Evolutionary conservation across 1,140 invertebrate genomes (phyloP), one percentile per base, ranked within the genome.

Genomic region (Trinorchestia longiramus): DNA sequence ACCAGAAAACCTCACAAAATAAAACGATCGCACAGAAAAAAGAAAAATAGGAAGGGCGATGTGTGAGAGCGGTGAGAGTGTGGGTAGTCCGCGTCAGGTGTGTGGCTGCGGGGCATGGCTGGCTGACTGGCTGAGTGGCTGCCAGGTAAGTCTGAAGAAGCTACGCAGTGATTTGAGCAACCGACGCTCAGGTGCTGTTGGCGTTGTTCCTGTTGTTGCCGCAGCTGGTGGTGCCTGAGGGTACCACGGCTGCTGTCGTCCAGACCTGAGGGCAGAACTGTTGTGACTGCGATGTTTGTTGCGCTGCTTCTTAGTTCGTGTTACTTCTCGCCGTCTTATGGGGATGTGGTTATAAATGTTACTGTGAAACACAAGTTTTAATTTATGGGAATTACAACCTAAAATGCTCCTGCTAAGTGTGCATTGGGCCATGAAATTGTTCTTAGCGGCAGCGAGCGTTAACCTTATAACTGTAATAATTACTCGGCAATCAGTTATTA

Each of bases 21-120:
- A 77, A 77, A 77, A 77, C 62, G 62, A 77, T 77, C 62, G 62
- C 11, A 77, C 62, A 77, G 62, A 77, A 77, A 77, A 77, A 77
- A 36, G 62, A 77, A 28, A 77, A 77, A 77, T 23, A 77, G 62
- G 62, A 77, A 77, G 62, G 62, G 28, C 15, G 62, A 77, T 19
- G 62, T 77, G 62, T 77, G 62, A 77, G 62, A 77, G 62, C 62
- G 62, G 62, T 77, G 62, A 77, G 62, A 77, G 62, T 77, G 62
- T 77, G 62, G 62, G 62, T 77, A 77, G 62, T 28, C 62, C 28
- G 62, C 62, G 62, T 77, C 62, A 77, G 62, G 62, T 77, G 62
- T 23, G 62, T 77, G 62, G 62, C 62, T 77, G 62, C 62, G 62
- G 62, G 62, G 62, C 62, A 77, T 77, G 62, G 62, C 62, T 77